phyloP scores from a whole-genome alignment of 2,113 vertebrate genomes.

The Nyctibius bracteatus region DNA sequence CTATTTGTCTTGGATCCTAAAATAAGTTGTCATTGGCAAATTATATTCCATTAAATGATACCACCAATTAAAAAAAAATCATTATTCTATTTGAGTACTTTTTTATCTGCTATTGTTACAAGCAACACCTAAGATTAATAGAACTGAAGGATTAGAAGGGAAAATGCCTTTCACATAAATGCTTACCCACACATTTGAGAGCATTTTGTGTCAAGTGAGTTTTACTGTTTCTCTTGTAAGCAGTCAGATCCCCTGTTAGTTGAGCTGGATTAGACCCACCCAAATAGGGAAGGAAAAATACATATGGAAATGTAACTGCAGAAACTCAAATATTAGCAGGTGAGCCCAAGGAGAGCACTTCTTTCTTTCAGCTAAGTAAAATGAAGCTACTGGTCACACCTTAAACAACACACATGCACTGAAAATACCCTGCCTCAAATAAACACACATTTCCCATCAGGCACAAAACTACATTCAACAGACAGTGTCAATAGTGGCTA shows the following conservation, averaged over 20 bases:
- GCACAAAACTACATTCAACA: conserved; percentile 15
- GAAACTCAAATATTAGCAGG: conserved; percentile 22
- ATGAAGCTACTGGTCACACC: neutral
- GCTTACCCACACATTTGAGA: neutral
- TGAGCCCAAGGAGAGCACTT: neutral
- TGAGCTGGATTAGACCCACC: neutral
- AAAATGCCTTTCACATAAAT: neutral
- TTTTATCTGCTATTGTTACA: neutral
- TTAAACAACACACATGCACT: neutral
- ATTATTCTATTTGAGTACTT: neutral
- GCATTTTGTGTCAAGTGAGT: neutral
- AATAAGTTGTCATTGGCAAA: neutral
- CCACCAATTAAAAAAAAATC: neutral
- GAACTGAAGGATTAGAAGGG: neutral
- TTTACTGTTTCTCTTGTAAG: neutral
- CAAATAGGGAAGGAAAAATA: neutral
- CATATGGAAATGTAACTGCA: neutral
- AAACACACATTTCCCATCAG: conserved; percentile 27
- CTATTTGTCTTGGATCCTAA: neutral
- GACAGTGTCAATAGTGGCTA: neutral
- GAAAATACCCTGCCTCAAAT: conserved; percentile 38
- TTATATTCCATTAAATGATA: neutral
- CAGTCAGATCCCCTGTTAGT: neutral
- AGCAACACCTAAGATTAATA: neutral
- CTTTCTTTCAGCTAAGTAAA: neutral